Evolutionary conservation across 2,113 vertebrate species (phyloP), one percentile per base, ranked within the genome.

Genomic region (Syngnathus scovelli): DNA sequence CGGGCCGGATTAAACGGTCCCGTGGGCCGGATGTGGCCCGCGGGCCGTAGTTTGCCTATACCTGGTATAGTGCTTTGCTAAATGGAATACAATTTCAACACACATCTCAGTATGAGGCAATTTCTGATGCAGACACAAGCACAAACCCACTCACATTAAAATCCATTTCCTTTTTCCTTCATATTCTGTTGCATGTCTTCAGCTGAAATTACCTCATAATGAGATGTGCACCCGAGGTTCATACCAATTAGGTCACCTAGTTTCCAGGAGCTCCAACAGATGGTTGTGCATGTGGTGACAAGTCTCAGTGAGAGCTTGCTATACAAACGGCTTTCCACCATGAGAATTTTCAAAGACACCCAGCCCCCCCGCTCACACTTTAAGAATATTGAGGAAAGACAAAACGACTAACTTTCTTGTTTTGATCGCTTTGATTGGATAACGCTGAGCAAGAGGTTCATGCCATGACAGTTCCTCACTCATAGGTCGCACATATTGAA

Each of bases 251-350:
- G 70, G 66, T 75, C 76, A 74, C 85, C 86, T 70, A 79, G 19
- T 87, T 90, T 87, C 69, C 27, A 70, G 72, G 63, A 77, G 51
- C 48, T 77, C 75, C 75, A 84, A 81, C 82, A 85, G 82, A 87
- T 83, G 84, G 84, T 75, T 78, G 70, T 41, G 80, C 85, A 82
- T 63, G 33, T 65, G 77, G 77, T 83, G 67, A 67, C 59, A 56
- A 77, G 71, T 71, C 70, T 66, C 72, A 49, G 19, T 72, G 60
- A 48, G 54, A 38, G 71, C 66, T 56, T 61, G 71, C 41, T 70
- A 79, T 85, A 88, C 74, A 85, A 88, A 86, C 81, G 77, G 67
- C 71, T 82, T 66, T 16, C 72, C 80, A 81, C 75, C 79, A 75
- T 70, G 81, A 84, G 84, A 85, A 83, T 86, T 79, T 69, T 70